A percentile compares a stretch with the other conserved stretches of the same genome.
Conservation (phyloP, 92 coral and sea anemone genomes). For the Zoanthus solanderi region DNA sequence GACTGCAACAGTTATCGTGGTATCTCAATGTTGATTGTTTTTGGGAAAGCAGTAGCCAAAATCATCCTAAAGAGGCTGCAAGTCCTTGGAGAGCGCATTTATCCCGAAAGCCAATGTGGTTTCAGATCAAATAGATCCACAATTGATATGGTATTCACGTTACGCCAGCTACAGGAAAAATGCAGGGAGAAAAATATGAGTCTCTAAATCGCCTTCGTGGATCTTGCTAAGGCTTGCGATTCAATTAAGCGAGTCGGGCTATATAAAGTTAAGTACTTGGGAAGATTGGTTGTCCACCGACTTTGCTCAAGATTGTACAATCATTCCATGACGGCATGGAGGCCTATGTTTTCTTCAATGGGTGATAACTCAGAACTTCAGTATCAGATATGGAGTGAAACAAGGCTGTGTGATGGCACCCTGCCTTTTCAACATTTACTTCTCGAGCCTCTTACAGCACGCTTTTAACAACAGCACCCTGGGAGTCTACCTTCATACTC, state of each 20-base stretch:
- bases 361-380: neutral
- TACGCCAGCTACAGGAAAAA: neutral
- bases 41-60: slow-evolving; percentile 1
- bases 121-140: slow-evolving; percentile 8
- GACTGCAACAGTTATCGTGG: slow-evolving; percentile 6
- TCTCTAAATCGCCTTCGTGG: neutral
- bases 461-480: neutral
- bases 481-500: neutral
- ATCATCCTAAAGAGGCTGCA: slow-evolving; percentile 1
- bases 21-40: neutral
- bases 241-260: neutral
- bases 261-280: neutral
- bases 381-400: neutral
- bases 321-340: slow-evolving; percentile 26
- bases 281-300: slow-evolving; percentile 20
- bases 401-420: neutral
- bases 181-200: slow-evolving; percentile 7
- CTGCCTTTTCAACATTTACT: neutral
- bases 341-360: neutral
- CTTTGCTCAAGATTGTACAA: slow-evolving; percentile 11
- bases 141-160: neutral
- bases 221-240: neutral
- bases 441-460: neutral
- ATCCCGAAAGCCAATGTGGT: neutral
- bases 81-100: neutral